A percentile compares a stretch with the other conserved stretches of the same genome.
These are phyloP conservation scores for Pipistrellus kuhlii DNA, from an alignment of 2,797 vertebrate species.

Conservation along the genomic window DNA sequence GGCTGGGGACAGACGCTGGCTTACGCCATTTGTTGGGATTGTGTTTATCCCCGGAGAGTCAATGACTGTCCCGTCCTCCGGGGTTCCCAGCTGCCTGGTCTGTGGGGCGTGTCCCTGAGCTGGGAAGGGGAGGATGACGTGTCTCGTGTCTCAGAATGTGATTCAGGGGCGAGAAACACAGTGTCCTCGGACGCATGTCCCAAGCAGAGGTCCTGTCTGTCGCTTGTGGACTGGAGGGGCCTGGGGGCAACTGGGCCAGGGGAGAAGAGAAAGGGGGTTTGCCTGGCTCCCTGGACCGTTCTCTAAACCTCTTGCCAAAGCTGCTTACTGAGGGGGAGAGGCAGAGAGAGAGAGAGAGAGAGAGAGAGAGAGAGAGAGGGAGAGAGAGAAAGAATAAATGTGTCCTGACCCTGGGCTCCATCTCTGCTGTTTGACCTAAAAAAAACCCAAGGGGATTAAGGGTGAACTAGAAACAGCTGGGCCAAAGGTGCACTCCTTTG, in stretches of 20 bases:
- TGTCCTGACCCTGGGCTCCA: constrained; percentile 59
- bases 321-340: constrained; percentile 64
- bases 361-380: not conserved
- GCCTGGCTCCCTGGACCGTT: constrained; percentile 50
- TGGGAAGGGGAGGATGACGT: not conserved
- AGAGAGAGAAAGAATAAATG: not conserved
- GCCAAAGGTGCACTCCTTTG: not conserved
- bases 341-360: not conserved
- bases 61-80: not conserved
- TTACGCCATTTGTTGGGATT: not conserved
- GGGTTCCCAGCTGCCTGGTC: constrained; percentile 29
- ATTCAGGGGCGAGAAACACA: constrained; percentile 44
- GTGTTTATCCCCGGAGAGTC: not conserved
- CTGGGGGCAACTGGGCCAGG: constrained; percentile 59
- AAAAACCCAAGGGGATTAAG: constrained; percentile 76
- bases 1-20: not conserved
- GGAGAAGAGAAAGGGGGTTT: not conserved
- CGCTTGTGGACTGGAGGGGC: constrained; percentile 8
- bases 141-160: constrained; percentile 62
- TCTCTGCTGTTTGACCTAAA: constrained; percentile 77
- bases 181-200: constrained; percentile 38
- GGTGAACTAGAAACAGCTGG: constrained; percentile 39
- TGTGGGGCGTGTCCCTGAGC: not conserved
- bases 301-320: constrained; percentile 76
- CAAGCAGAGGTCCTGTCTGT: constrained; percentile 10